Conservation (phyloP, 2,888 invertebrate genomes). For the Drosophila vallismaia region DNA sequence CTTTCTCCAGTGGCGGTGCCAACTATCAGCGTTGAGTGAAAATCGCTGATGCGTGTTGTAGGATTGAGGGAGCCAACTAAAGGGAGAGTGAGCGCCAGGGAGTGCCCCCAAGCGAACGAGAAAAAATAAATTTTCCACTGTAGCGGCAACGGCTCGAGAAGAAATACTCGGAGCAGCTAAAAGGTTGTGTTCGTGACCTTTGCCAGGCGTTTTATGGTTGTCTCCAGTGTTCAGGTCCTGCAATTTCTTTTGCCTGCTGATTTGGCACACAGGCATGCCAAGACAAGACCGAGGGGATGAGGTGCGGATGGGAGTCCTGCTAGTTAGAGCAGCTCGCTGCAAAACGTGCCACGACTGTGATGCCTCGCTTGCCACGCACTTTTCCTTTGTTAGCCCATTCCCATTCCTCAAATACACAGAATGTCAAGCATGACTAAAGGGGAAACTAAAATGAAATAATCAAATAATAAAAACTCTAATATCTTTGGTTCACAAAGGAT, state of each 20-base stretch:
- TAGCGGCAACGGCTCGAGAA: conserved; percentile 12
- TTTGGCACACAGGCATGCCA: conserved; percentile 51
- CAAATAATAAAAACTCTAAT: neutral
- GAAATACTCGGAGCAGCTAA: conserved; percentile 61
- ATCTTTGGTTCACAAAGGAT: no score
- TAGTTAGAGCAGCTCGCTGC: conserved; percentile 59
- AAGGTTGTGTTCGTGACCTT: conserved; percentile 78
- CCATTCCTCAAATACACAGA: neutral
- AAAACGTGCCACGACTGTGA: conserved; percentile 67
- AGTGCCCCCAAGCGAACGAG: conserved; percentile 41
- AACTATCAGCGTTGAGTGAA: conserved; percentile 74
- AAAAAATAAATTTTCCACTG: conserved; percentile 50
- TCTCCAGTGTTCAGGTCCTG: conserved; percentile 63
- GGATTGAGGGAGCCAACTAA: conserved; percentile 20
- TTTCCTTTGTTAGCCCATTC: conserved; percentile 41
- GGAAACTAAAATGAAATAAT: neutral
- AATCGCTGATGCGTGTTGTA: conserved; percentile 71
- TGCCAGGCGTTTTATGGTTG: conserved; percentile 68
- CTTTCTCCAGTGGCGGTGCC: conserved; percentile 37
- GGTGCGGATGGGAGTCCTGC: conserved; percentile 35
- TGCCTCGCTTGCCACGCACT: conserved; percentile 69
- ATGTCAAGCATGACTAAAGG: neutral
- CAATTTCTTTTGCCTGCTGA: conserved; percentile 67
- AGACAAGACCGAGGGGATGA: conserved; percentile 3
- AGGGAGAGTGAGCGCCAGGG: neutral